Percentiles rank a stretch among this genome's conserved stretches.
phyloP scores from a whole-genome alignment of 2,113 vertebrate genomes.

The Brienomyrus brachyistius region DNA sequence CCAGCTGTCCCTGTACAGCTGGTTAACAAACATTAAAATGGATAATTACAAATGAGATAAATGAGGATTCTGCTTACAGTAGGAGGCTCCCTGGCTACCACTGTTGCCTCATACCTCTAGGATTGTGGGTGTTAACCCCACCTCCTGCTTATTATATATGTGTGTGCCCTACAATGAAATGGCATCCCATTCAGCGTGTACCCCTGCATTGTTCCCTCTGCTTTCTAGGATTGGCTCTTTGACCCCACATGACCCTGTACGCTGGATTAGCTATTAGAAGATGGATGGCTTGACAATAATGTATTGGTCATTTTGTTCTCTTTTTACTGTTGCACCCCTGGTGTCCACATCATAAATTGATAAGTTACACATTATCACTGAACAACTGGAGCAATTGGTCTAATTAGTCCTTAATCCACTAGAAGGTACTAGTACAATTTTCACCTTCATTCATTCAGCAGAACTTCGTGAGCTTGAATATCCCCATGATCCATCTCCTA shows the following conservation, averaged over 20 bases:
- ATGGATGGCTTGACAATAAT: not conserved
- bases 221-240: not conserved
- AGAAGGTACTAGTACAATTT: not conserved
- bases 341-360: too few relatives aligned
- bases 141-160: not conserved
- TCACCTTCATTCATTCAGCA: not conserved
- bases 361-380: too few relatives aligned
- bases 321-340: not conserved
- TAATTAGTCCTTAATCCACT: not conserved
- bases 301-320: not conserved
- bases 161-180: not conserved
- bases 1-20: not conserved
- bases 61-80: not conserved
- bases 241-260: not conserved
- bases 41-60: not conserved
- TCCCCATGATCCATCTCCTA: not conserved
- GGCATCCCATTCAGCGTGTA: not conserved
- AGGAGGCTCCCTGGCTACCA: not conserved
- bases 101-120: not conserved
- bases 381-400: too few relatives aligned
- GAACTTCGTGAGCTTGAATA: not conserved
- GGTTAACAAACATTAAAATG: not conserved
- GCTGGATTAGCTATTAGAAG: not conserved
- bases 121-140: not conserved
- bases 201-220: not conserved